Conservation (phyloP, 2,113 vertebrate species). For the Ciconia boyciana region DNA sequence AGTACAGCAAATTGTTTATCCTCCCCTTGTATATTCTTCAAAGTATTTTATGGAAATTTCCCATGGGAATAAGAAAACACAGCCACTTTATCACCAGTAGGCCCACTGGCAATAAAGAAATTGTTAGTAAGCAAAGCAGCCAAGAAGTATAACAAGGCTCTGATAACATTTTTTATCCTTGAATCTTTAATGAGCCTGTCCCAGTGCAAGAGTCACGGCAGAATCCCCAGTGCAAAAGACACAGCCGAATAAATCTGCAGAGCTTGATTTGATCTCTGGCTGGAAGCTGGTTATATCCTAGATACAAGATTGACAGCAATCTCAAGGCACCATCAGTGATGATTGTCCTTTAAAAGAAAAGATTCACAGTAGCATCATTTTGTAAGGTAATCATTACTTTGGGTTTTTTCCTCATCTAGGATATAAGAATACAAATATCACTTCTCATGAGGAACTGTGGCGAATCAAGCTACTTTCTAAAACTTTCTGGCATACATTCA, state of each 20-base stretch:
- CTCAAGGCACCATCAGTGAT: background rate
- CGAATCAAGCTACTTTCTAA: slow-evolving; percentile 4
- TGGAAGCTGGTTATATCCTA: background rate
- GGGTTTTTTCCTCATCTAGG: background rate
- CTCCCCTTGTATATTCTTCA: background rate
- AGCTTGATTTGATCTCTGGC: background rate
- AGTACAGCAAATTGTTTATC: background rate
- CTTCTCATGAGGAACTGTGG: background rate
- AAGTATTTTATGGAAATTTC: background rate
- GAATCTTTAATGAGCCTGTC: background rate
- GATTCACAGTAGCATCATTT: background rate
- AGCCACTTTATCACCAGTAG: background rate
- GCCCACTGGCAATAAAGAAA: background rate
- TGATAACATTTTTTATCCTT: background rate
- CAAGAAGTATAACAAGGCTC: background rate
- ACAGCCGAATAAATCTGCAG: background rate
- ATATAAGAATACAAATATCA: background rate
- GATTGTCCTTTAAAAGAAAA: background rate
- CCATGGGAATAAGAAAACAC: background rate
- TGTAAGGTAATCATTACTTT: background rate
- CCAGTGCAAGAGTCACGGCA: background rate
- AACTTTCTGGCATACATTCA: background rate
- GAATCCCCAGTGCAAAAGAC: background rate
- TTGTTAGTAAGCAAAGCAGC: background rate
- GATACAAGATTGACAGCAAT: background rate